Evolutionary conservation across 2,888 invertebrate species (phyloP).

Genomic region (Volucella zonaria): DNA sequence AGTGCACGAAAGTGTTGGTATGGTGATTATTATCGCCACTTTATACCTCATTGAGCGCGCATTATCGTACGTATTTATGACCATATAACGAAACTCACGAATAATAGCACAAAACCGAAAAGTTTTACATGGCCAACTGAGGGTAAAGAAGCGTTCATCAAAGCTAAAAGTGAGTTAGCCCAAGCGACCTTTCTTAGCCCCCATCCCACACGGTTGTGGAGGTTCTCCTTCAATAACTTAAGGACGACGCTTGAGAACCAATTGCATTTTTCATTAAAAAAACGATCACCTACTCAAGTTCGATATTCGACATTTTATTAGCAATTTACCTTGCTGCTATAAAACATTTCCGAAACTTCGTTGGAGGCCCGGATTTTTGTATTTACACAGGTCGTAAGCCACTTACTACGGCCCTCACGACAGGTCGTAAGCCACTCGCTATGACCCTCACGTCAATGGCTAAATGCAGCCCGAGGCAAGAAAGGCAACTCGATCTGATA

Average conservation of each 20-base stretch:
- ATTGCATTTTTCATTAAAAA: constrained; percentile 33
- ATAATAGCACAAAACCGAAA: not conserved
- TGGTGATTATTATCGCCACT: constrained; percentile 56
- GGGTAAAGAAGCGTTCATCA: constrained; percentile 20
- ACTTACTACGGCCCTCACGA: constrained; percentile 76
- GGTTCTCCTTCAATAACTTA: constrained; percentile 12
- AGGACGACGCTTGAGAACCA: constrained; percentile 11
- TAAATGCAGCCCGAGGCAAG: constrained; percentile 78
- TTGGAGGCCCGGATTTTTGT: constrained; percentile 78
- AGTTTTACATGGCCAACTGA: not conserved
- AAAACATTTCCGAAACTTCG: constrained; percentile 78
- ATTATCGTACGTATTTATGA: constrained; percentile 35
- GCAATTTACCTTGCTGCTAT: constrained; percentile 70
- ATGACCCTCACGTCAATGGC: constrained; percentile 76
- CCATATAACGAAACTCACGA: constrained; percentile 7
- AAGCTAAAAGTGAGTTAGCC: not conserved
- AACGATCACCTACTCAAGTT: constrained; percentile 19
- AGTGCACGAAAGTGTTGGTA: constrained; percentile 37
- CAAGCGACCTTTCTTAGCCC: constrained; percentile 9
- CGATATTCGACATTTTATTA: constrained; percentile 31
- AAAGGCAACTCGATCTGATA: constrained; percentile 77
- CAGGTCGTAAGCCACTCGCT: constrained; percentile 78
- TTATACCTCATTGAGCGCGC: constrained; percentile 45
- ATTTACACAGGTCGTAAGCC: constrained; percentile 77
- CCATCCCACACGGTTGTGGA: constrained; percentile 2